Evolutionary conservation across 2,888 invertebrate genomes (phyloP).

Genomic region (Andricus quercusramuli): DNA sequence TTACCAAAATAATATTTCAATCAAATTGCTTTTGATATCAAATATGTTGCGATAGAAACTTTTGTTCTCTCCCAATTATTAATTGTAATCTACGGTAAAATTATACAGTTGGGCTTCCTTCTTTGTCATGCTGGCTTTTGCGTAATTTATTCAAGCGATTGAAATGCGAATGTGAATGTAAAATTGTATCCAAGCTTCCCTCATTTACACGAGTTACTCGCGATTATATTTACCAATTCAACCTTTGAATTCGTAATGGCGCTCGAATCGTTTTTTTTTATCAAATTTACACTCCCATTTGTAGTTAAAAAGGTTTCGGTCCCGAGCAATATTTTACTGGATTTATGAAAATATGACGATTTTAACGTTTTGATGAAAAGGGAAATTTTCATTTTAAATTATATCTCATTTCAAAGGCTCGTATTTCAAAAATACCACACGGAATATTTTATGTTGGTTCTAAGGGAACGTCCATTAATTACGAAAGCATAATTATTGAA

Average conservation of each 20-base stretch:
- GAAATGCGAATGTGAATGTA: background rate
- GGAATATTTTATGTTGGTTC: too few relatives aligned
- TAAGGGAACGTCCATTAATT: too few relatives aligned
- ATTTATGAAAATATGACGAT: background rate
- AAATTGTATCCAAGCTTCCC: conserved; percentile 1
- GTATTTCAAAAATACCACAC: background rate
- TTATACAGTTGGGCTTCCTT: background rate
- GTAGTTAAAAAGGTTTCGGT: background rate
- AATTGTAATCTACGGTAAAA: background rate
- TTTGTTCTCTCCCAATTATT: too few relatives aligned
- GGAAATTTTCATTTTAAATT: background rate
- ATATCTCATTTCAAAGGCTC: background rate
- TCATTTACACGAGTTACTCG: conserved; percentile 4
- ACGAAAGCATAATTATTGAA: too few relatives aligned
- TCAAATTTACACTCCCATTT: background rate
- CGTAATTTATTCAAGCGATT: background rate
- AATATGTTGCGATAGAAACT: too few relatives aligned
- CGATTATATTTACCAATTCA: conserved; percentile 19
- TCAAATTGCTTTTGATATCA: too few relatives aligned
- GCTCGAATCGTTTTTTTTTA: background rate
- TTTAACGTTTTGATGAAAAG: background rate
- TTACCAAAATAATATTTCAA: too few relatives aligned
- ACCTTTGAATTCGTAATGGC: conserved; percentile 3
- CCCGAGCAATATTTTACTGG: background rate
- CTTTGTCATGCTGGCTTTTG: background rate